Evolutionary conservation across 2,888 invertebrate species (phyloP).

Genomic region (Lasioglossum leucozonium): DNA sequence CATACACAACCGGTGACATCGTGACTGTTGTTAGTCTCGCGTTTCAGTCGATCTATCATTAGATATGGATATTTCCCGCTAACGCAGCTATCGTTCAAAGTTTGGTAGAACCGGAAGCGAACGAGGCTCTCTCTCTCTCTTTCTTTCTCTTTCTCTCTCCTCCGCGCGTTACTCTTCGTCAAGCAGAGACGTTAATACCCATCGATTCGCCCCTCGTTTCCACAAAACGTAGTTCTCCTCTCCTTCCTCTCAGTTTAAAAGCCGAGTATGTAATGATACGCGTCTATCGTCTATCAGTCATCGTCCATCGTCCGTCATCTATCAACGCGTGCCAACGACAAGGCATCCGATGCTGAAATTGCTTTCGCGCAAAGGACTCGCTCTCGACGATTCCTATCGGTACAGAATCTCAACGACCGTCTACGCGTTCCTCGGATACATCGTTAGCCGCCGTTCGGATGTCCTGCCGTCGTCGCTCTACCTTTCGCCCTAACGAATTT

Average conservation of each 20-base stretch:
- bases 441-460: conserved; percentile 21
- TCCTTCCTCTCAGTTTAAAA: conserved; percentile 84
- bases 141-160: too few relatives aligned
- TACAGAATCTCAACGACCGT: too few relatives aligned
- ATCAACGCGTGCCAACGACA: background rate
- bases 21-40: conserved; percentile 15
- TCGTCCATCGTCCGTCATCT: background rate
- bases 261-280: conserved; percentile 71
- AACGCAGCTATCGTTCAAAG: background rate
- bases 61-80: background rate
- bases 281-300: background rate
- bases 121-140: background rate
- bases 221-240: conserved; percentile 76
- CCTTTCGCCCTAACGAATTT: background rate
- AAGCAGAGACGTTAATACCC: conserved; percentile 29
- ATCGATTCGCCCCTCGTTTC: conserved; percentile 11
- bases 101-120: background rate
- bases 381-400: background rate
- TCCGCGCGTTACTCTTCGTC: background rate
- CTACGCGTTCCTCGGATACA: background rate
- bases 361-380: background rate
- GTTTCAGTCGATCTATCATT: background rate
- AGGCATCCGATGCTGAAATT: conserved; percentile 23
- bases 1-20: background rate
- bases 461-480: conserved; percentile 13